Base-by-base conservation (phyloP, 2,797 vertebrate genomes). In the Helostoma temminkii region DNA sequence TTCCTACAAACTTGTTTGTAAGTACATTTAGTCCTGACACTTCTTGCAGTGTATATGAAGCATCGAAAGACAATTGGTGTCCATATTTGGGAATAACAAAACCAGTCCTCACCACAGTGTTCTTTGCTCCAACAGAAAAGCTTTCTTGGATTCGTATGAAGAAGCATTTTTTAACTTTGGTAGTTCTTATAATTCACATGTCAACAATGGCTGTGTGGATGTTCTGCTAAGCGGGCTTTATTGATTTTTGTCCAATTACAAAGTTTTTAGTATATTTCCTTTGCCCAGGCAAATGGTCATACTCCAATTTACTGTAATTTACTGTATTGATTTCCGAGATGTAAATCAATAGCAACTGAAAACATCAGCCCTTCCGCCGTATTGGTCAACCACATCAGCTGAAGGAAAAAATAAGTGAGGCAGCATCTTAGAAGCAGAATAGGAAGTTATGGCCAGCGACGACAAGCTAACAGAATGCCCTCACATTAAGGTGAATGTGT, bases 251-350 rank as follows among this genome's bases (percentile, higher is more conserved):
- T 54, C 58, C 76, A 67, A 53, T 83, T 71, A 81, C 71, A 60
- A 39, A 47, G 49, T 70, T 74, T 46, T 67, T 76, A 48, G 76
- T 65, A 37, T 56, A 72, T 84, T 80, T 85, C 62, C 69, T 70
- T 81, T 45, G 64, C 74, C 63, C 28, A 39, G 45, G 64, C 64
- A 81, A 84, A 73, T 76, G 50, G 70, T 72, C 59, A 36, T 70
- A 48, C 58, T 79, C 61, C 26, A 84, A 59, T 86, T 85, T 74
- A 67, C 58, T 79, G 60, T 25, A 84, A 59, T 86, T 85, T 74
- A 67, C 71, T 12, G 10, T 74, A 91, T 88, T 86, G 88, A 88
- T 88, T 81, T 71, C 32, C 50, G 43, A 59, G 65, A 64, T 56
- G 60, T 75, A 68, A 78, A 61, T 66, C 68, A 76, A 74, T 79